A percentile compares a stretch with the other conserved stretches of the same genome.
Conservation (phyloP, 2,888 invertebrate genomes). For the Lycophotia porphyrea region DNA sequence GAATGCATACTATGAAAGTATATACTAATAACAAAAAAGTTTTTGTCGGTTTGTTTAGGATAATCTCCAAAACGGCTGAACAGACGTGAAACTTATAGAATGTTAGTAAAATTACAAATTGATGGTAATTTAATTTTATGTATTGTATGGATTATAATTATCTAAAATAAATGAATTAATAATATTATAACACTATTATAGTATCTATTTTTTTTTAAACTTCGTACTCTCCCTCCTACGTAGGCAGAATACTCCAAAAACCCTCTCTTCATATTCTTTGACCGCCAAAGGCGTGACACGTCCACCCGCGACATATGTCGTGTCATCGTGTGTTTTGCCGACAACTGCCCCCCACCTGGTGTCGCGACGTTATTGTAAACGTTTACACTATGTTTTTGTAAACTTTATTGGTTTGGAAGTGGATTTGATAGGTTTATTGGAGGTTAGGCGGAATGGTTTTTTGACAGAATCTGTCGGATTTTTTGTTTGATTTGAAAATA, state of each 20-base stretch:
- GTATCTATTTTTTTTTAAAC: too few relatives aligned
- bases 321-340: constrained; percentile 43
- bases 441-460: background rate
- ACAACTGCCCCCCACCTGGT: constrained; percentile 79
- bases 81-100: too few relatives aligned
- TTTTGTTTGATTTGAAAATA: background rate
- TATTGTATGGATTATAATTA: too few relatives aligned
- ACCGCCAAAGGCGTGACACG: constrained; percentile 60
- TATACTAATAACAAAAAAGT: too few relatives aligned
- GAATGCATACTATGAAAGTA: too few relatives aligned
- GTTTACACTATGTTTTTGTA: constrained; percentile 49
- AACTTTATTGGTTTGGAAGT: constrained; percentile 55
- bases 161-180: too few relatives aligned
- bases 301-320: constrained; percentile 66
- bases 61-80: too few relatives aligned
- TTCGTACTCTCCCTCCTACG: too few relatives aligned
- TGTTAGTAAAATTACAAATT: too few relatives aligned
- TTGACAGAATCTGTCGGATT: background rate
- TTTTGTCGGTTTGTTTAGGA: too few relatives aligned
- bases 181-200: too few relatives aligned
- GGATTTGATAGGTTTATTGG: constrained; percentile 59
- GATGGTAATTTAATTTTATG: too few relatives aligned
- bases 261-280: constrained; percentile 50
- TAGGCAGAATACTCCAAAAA: constrained; percentile 28
- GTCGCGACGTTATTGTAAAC: constrained; percentile 47